Base-by-base conservation (phyloP, 1,140 invertebrate genomes). In the Drosophila bocqueti region DNA sequence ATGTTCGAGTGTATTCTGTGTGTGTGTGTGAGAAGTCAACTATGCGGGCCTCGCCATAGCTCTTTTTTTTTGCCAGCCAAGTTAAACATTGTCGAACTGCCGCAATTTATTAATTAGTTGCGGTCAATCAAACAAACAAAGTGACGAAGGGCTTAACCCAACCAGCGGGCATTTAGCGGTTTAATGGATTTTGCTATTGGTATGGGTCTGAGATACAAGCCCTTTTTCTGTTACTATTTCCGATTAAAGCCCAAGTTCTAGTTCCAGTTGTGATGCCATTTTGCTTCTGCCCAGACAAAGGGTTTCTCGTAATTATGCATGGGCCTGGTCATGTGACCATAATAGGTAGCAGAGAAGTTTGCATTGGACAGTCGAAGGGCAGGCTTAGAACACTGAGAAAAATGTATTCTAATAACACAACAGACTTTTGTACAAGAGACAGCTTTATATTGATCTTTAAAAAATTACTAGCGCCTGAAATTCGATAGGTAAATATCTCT, bases 71-170 rank as follows among this genome's bases (percentile, higher is more conserved):
- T 26, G 26, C 68, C 64, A 47, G 26, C 61, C 34, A 60, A 34
- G 36, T 72, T 50, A 76, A 59, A 77, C 72, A 77, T 45, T 42
- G 55, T 55, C 61, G 38, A 69, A 57, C 49, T 45, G 40, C 63
- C 74, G 60, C 75, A 78, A 78, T 78, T 77, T 69, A 77, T 69
- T 69, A 78, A 78, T 78, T 78, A 77, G 76, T 43, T 38, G 74
- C 76, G 74, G 74, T 69, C 76, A 78, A 78, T 77, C 72, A 52
- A 52, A 50, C 50, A 66, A 45, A 24, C 71, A 50, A 66, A 50
- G 36, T 52, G 73, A 55, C 64, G 42, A 77, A 68, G 72, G 72
- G 60, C 24, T 52, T 31, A 60, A 43, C 43, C 31, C 50, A 38
- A n/a, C 52, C 52, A 26, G 76, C 40, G 55, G 74, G 29, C 46